phyloP scores from a whole-genome alignment of 2,113 vertebrate genomes.

The Phyllostomus discolor region DNA sequence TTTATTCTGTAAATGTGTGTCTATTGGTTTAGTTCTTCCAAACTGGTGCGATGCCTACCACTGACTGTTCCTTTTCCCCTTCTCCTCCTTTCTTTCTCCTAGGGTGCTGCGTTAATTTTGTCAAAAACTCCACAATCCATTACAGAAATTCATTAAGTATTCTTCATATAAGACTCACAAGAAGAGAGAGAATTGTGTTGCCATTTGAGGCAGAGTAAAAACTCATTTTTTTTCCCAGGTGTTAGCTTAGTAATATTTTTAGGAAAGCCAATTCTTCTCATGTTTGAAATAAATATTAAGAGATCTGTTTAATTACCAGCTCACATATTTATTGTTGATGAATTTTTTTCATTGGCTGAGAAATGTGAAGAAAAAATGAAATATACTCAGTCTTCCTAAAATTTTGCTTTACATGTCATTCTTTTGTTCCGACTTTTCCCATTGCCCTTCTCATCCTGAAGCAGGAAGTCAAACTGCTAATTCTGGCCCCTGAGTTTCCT shows the following conservation, averaged over 20 bases:
- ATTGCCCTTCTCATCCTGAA: background rate
- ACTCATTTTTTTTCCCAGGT: background rate
- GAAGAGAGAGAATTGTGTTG: background rate
- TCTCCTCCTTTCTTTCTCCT: background rate
- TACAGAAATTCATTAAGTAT: background rate
- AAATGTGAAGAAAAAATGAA: background rate
- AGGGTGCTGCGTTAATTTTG: background rate
- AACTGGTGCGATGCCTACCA: background rate
- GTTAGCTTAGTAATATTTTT: background rate
- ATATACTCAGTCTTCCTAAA: background rate
- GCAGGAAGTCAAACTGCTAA: background rate
- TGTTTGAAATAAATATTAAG: background rate
- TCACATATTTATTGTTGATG: background rate
- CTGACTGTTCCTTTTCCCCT: background rate
- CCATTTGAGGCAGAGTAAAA: background rate
- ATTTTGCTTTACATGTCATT: background rate
- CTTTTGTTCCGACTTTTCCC: background rate
- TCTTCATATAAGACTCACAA: background rate
- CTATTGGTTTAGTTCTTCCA: background rate
- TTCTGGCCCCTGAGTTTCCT: background rate
- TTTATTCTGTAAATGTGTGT: background rate
- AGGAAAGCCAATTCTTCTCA: background rate
- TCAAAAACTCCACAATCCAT: background rate
- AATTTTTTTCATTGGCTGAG: background rate
- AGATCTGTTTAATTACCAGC: background rate